Evolutionary conservation across 2,797 vertebrate genomes (phyloP), one percentile per base, ranked within the genome.

Genomic region (Spinus olivaceus): DNA sequence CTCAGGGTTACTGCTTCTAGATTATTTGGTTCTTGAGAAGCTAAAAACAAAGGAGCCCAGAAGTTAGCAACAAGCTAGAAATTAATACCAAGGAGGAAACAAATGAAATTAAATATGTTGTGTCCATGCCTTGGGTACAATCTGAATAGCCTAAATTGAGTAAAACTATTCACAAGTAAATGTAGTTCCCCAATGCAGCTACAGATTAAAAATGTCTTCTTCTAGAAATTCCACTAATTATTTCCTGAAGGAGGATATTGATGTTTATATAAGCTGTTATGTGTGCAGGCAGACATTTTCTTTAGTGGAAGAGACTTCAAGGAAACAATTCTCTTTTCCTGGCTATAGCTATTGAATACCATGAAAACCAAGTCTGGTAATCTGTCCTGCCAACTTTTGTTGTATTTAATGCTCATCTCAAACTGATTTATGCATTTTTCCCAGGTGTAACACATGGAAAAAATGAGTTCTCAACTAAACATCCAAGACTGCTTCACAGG

Each of bases 191-290:
- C 0, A 0, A 35, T 1, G 4, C 6, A 81, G 66, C 47, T 53
- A 39, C 47, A 77, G 61, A 42, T 78, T 86, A 66, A 57, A 57
- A 88, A 69, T 20, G 17, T 12, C 22, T 91, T 92, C 30, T 73
- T 86, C 65, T 83, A 64, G 65, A 94, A 95, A 70, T 84, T 70
- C 37, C 13, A 46, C 9, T 71, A 67, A 64, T 87, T 86, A 23
- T 92, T 96, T 90, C 73, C 65, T 81, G 13, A 25, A 82, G 59
- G 79, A 37, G 23, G 50, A 64, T 79, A 76, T 18, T 84, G 57
- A 87, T 71, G 49, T 63, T 35, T 44, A 71, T 41, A 18, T 0
- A 4, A 92, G 30, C 22, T 65, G 22, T 33, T 86, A 32, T 27
- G 14, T 81, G 53, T 87, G 23, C 33, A 37, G n/a, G 32, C 65